Evolutionary conservation across 1,140 invertebrate species (phyloP).

Genomic region (Platyscapa corneri): DNA sequence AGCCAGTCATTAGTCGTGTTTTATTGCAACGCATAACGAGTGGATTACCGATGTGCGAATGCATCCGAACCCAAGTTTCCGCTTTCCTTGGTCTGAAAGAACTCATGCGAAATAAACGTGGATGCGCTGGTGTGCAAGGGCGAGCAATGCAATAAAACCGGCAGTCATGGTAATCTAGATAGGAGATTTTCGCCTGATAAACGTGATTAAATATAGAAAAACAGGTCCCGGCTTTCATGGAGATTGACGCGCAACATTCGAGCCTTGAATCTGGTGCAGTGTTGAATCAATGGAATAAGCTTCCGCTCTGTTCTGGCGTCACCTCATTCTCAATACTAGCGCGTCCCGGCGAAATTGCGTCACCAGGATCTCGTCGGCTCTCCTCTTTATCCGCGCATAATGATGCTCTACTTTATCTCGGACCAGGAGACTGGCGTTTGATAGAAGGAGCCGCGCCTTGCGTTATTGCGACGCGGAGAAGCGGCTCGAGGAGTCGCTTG

Average conservation of each 20-base stretch:
- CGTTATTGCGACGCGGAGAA: not conserved
- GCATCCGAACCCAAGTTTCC: no score
- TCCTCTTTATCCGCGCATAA: constrained; percentile 17
- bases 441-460: not conserved
- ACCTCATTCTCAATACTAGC: not conserved
- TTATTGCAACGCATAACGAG: no score
- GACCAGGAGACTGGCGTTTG: no score
- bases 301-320: not conserved
- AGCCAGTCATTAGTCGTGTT: no score
- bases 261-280: not conserved
- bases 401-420: not conserved
- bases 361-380: constrained; percentile 18
- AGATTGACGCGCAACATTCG: not conserved
- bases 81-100: no score
- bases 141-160: not conserved
- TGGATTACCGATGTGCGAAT: no score
- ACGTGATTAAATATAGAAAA: not conserved
- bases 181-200: not conserved
- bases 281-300: not conserved
- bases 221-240: not conserved
- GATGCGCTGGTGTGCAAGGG: no score
- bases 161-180: not conserved
- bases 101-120: no score
- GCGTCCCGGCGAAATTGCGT: not conserved
- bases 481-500: not conserved